Evolutionary conservation across 2,888 invertebrate genomes (phyloP).

Genomic region (Dysmachus trigonus): DNA sequence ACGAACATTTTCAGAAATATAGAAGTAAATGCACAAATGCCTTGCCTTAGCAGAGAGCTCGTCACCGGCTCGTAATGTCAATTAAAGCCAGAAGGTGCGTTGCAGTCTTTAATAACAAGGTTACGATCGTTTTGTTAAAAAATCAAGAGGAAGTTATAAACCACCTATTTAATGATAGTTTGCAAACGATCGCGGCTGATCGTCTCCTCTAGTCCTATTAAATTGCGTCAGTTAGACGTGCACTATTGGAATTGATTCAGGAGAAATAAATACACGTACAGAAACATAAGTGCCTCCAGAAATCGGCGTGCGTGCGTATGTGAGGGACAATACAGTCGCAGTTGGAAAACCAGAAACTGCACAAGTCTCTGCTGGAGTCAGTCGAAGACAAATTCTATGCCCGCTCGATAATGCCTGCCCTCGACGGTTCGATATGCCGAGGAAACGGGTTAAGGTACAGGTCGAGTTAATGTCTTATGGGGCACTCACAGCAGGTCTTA

Average conservation of each 20-base stretch:
- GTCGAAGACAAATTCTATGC: conserved; percentile 24
- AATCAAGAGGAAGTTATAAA: conserved; percentile 28
- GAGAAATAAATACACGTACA: background rate
- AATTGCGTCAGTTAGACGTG: conserved; percentile 29
- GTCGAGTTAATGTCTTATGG: conserved; percentile 46
- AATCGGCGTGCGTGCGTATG: background rate
- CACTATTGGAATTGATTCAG: conserved; percentile 29
- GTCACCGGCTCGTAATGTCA: background rate
- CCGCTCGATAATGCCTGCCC: conserved; percentile 3
- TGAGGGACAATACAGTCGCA: background rate
- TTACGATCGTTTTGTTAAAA: conserved; percentile 9
- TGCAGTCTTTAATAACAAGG: conserved; percentile 1
- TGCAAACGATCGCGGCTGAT: background rate
- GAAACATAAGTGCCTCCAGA: background rate
- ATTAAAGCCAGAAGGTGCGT: background rate
- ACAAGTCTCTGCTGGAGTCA: background rate
- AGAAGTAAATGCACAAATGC: background rate
- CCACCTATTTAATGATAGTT: conserved; percentile 16
- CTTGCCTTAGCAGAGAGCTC: background rate
- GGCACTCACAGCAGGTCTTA: conserved; percentile 45
- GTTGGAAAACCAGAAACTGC: conserved; percentile 30
- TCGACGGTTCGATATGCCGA: conserved; percentile 11
- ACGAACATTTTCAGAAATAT: background rate
- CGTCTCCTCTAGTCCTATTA: conserved; percentile 7
- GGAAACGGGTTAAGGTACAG: conserved; percentile 47